phyloP scores from a whole-genome alignment of 2,888 invertebrate species.

The Apamea sordens region DNA sequence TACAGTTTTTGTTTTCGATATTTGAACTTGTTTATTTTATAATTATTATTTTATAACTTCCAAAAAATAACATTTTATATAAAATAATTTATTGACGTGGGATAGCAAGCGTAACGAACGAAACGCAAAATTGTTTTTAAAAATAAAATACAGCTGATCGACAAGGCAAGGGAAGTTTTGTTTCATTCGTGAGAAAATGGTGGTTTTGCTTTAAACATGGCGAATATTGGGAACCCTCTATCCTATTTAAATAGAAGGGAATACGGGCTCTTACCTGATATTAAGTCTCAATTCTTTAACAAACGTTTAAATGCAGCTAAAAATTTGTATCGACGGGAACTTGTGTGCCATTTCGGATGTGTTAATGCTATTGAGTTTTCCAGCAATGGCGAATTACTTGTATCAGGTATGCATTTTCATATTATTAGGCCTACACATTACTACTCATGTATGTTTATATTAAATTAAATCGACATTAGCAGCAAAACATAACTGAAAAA shows the following conservation, averaged over 20 bases:
- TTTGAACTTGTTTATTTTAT: not conserved
- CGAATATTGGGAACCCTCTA: slow-evolving; percentile 90
- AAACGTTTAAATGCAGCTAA: slow-evolving; percentile 92
- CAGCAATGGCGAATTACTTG: slow-evolving; percentile 95
- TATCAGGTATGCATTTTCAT: slow-evolving; percentile 93
- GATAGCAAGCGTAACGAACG: slow-evolving; percentile 65
- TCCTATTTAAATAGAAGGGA: slow-evolving; percentile 91
- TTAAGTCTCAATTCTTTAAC: slow-evolving; percentile 91
- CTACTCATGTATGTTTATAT: slow-evolving; percentile 1
- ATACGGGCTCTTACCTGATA: slow-evolving; percentile 89
- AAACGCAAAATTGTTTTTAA: slow-evolving; percentile 79
- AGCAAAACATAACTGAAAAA: not conserved
- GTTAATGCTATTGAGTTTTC: slow-evolving; percentile 99
- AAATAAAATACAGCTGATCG: slow-evolving; percentile 89
- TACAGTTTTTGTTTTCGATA: not conserved
- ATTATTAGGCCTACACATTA: slow-evolving; percentile 4
- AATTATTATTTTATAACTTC: not conserved
- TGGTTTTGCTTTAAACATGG: slow-evolving; percentile 85
- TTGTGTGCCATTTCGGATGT: slow-evolving; percentile 98
- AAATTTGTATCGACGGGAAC: slow-evolving; percentile 95
- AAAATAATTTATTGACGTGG: slow-evolving; percentile 1
- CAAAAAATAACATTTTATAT: not conserved
- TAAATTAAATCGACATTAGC: not conserved
- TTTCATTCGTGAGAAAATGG: slow-evolving; percentile 83
- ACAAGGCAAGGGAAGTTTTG: slow-evolving; percentile 72